Base-by-base conservation (phyloP, 2,888 invertebrate genomes). In the Drosophila nigricruria region DNA sequence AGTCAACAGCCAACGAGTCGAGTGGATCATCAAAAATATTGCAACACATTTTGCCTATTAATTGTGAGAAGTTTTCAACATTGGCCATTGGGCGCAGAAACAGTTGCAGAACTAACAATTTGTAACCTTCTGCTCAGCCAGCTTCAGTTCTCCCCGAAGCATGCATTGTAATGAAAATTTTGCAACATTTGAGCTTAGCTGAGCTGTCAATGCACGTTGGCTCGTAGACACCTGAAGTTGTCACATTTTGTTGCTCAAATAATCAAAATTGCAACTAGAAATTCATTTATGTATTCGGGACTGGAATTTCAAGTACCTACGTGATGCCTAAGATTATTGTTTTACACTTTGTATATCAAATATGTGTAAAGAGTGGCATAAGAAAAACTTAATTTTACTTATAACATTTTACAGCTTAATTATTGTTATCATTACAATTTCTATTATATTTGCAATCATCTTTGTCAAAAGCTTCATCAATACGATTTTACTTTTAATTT, bases 21-120 rank as follows among this genome's bases (percentile, higher is more conserved):
- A 10, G 58, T 25, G 47, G 18, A 82, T 82, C 80, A 89, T 85
- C 89, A 85, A 82, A 84, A 88, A 82, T 88, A 85, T 88, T 89
- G 89, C 79, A 88, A 70, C 88, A 89, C 84, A 89, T 82, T 85
- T 89, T 79, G 74, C 80, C 82, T 85, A 89, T 85, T 89, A 89
- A 89, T 85, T 89, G 80, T 66, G 52, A 43, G 20, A 64, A 66
- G 43, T 54, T 73, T 65, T 20, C 30, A 16, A n/a, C 45, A 53
- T 60, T 67, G 30, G 42, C 40, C 49, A 25, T 23, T 25, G 36
- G 42, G 27, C 45, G n/a, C 73, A 50, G 52, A 54, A 23, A 65
- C 69, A 52, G 60, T 64, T 69, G 69, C 63, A 50, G 62, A 68
- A 70, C 67, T 67, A 58, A 64, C 71, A 79, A 69, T 64, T 73